A percentile compares a stretch with the other conserved stretches of the same genome.
phyloP scores from a whole-genome alignment of 1,140 invertebrate genomes.

The Plodia interpunctella region DNA sequence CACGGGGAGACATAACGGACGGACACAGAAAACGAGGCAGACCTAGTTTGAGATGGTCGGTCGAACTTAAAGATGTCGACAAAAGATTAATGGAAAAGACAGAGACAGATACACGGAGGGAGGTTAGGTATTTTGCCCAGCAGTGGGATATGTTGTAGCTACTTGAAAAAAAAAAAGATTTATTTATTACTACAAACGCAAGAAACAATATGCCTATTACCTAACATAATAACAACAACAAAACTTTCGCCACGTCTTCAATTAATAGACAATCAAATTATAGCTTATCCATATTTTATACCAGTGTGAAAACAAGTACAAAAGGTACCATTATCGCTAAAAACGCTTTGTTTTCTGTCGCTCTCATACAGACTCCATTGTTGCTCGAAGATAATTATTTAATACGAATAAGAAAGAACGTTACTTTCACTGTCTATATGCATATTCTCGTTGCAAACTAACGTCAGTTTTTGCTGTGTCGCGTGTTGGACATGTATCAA shows the following conservation, averaged over 20 bases:
- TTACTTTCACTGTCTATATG: conserved; percentile 42
- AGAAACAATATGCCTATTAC: too few relatives aligned
- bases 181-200: too few relatives aligned
- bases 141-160: too few relatives aligned
- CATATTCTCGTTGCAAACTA: conserved; percentile 22
- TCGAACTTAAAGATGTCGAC: too few relatives aligned
- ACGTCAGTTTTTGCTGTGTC: conserved; percentile 21
- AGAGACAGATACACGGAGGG: too few relatives aligned
- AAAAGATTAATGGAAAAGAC: too few relatives aligned
- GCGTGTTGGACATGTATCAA: neutral
- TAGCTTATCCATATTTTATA: neutral
- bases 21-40: too few relatives aligned
- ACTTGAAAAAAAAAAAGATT: too few relatives aligned
- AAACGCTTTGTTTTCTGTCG: conserved; percentile 18
- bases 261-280: conserved; percentile 3
- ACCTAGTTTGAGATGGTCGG: too few relatives aligned
- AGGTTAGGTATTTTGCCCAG: too few relatives aligned
- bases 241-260: neutral
- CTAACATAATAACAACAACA: too few relatives aligned
- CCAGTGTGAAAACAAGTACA: neutral
- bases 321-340: neutral
- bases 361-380: conserved; percentile 19
- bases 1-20: too few relatives aligned
- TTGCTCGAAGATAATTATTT: conserved; percentile 36
- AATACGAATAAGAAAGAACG: conserved; percentile 25